phyloP scores from a whole-genome alignment of 2,888 invertebrate genomes.

The Orthosia incerta region DNA sequence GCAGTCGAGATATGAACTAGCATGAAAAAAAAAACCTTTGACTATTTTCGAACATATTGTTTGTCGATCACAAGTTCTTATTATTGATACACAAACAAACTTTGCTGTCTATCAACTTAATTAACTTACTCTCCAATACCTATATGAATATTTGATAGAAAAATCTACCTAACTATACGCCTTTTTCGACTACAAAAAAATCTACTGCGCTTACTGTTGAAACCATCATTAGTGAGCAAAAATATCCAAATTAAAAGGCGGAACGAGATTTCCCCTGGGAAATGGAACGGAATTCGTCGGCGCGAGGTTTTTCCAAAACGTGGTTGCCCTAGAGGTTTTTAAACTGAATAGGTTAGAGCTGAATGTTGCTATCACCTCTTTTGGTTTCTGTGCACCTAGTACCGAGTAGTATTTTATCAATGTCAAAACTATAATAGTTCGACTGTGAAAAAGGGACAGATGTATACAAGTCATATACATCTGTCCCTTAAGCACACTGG shows the following conservation, averaged over 20 bases:
- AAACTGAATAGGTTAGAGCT: conserved; percentile 7
- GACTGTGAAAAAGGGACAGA: no score
- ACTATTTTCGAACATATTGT: no score
- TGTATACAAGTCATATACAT: no score
- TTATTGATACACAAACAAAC: no score
- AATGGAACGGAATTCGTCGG: conserved; percentile 44
- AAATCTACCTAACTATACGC: neutral
- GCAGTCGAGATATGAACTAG: no score
- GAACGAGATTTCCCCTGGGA: conserved; percentile 50
- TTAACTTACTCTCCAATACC: no score
- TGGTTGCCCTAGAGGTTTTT: conserved; percentile 4
- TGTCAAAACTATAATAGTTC: no score
- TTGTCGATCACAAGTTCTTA: no score
- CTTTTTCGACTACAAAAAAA: neutral
- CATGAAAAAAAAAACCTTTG: no score
- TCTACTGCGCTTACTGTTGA: neutral
- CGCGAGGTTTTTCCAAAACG: conserved; percentile 30
- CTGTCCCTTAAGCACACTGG: no score
- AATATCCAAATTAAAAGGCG: conserved; percentile 60
- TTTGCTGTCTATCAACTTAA: no score
- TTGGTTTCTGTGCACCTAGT: conserved; percentile 10
- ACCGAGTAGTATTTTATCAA: neutral
- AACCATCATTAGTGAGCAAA: conserved; percentile 55
- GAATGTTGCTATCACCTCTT: neutral
- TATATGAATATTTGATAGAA: no score